Percentiles rank a stretch among this genome's conserved stretches.
phyloP scores from a whole-genome alignment of 2,113 vertebrate genomes.

The Antechinus stuartii region DNA sequence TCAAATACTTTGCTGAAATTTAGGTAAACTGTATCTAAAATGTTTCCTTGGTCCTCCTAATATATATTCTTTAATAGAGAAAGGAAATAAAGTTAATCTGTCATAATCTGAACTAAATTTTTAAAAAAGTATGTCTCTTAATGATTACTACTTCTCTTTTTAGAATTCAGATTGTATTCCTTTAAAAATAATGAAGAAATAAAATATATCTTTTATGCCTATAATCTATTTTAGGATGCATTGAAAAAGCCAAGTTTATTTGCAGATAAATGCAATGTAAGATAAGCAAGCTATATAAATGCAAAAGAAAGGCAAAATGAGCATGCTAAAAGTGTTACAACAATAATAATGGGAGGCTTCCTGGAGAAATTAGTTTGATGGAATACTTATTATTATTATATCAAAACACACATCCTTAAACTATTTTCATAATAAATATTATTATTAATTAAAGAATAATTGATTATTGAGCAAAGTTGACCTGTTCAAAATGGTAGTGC shows the following conservation, averaged over 20 bases:
- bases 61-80: not conserved
- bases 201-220: not conserved
- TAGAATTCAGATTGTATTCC: not conserved
- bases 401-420: not conserved
- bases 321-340: not conserved
- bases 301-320: not conserved
- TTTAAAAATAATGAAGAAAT: not conserved
- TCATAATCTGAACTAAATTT: not conserved
- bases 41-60: not conserved
- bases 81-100: not conserved
- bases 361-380: not conserved
- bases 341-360: not conserved
- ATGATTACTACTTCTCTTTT: not conserved
- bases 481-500: not conserved
- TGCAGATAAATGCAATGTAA: not conserved
- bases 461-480: not conserved
- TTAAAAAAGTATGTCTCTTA: not conserved
- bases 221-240: not conserved
- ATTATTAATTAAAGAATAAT: slow-evolving; percentile 26
- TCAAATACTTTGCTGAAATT: not conserved
- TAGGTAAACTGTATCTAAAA: not conserved
- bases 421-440: not conserved
- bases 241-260: not conserved
- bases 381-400: not conserved
- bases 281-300: not conserved